These are phyloP conservation scores for Papilio aristodemus DNA, from an alignment of 1,140 invertebrate species.

Conservation along the genomic window DNA sequence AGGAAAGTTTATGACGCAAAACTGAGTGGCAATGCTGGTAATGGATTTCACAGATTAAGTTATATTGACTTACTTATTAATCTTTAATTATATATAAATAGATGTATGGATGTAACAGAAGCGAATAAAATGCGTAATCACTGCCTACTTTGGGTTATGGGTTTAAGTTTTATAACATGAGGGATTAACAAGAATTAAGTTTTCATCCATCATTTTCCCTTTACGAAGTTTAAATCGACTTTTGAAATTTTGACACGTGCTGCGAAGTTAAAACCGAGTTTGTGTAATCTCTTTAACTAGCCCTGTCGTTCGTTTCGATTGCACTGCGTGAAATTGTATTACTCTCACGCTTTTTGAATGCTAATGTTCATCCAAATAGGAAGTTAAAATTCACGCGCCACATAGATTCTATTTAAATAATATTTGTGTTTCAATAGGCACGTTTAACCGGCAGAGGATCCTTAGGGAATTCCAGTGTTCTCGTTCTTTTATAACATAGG, in stretches of 20 bases:
- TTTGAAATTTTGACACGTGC: conserved; percentile 3
- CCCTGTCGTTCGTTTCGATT: neutral
- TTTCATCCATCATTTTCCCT: neutral
- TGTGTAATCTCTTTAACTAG: conserved; percentile 4
- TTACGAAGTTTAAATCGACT: neutral
- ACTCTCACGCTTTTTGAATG: conserved; percentile 14
- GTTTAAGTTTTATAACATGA: too few species aligned
- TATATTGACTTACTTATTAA: too few species aligned
- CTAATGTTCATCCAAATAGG: neutral
- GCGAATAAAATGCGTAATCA: too few species aligned
- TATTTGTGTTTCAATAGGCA: neutral
- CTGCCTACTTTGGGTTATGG: too few species aligned
- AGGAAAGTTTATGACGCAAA: too few species aligned
- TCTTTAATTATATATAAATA: too few species aligned
- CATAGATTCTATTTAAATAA: neutral
- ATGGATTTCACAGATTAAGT: too few species aligned
- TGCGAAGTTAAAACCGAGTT: conserved; percentile 11
- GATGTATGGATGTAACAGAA: too few species aligned
- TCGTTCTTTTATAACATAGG: too few species aligned
- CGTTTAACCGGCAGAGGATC: neutral
- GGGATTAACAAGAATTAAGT: too few species aligned
- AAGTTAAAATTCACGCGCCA: conserved; percentile 1
- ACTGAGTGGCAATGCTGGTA: too few species aligned
- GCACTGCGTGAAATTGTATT: conserved; percentile 14
- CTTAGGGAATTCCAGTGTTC: neutral